Conservation (phyloP, 1,140 invertebrate genomes). For the Muscidifurax raptorellus region DNA sequence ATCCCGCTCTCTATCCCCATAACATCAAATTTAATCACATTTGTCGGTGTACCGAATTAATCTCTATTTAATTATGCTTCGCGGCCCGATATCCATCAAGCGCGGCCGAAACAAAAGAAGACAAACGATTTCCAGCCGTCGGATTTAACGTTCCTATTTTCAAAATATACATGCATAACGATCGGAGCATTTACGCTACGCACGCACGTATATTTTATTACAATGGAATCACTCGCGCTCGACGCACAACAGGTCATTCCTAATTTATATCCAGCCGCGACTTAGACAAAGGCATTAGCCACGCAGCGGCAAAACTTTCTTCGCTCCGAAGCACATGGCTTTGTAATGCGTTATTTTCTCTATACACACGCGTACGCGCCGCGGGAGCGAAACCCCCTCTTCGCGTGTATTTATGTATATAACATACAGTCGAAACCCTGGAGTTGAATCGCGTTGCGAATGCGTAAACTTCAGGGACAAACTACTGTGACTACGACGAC, state of each 20-base stretch:
- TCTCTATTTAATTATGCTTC: conserved; percentile 39
- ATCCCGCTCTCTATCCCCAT: not conserved
- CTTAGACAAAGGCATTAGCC: not conserved
- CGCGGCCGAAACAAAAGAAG: conserved; percentile 32
- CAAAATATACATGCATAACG: conserved; percentile 25
- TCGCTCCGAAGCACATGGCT: conserved; percentile 15
- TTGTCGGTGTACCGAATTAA: conserved; percentile 31
- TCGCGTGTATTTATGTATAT: not conserved
- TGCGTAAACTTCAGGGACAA: conserved; percentile 20
- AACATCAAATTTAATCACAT: not conserved
- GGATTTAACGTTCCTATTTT: conserved; percentile 31
- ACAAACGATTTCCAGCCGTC: conserved; percentile 43
- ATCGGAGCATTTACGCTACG: not conserved
- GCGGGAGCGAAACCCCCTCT: not conserved
- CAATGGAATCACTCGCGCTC: not conserved
- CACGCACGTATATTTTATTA: not conserved
- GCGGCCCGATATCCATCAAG: conserved; percentile 37
- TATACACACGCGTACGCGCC: not conserved
- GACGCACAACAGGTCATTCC: conserved; percentile 36
- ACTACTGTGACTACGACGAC: not conserved
- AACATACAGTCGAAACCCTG: too few species aligned
- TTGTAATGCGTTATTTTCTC: not conserved
- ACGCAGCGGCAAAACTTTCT: conserved; percentile 3
- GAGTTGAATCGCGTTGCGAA: conserved; percentile 16
- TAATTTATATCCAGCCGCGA: conserved; percentile 22